Base-by-base conservation (phyloP, 2,113 vertebrate species). In the Oryzias woworae region DNA sequence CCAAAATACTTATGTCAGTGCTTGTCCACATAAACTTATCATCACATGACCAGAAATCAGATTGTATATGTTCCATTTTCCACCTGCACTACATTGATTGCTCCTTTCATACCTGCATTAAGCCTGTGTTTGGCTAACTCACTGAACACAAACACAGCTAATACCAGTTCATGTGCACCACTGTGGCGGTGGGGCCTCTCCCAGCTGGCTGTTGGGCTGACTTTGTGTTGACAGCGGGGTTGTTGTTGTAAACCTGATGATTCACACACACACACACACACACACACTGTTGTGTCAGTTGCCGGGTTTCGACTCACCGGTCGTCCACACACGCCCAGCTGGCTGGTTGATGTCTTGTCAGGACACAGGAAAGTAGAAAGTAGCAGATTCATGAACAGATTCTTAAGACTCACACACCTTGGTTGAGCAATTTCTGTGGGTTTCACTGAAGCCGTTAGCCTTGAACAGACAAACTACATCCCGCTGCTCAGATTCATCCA, bases 171-270 rank as follows among this genome's bases (percentile, higher is more conserved):
- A 28, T 45, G 50, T 69, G 62, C 70, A 58, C 60, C 57, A 47
- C 58, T 22, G 7, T 50, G 42, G 31, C 55, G 49, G 44, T 22
- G 45, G 65, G 68, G 68, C 78, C 75, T 78, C 68, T 67, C 66
- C 82, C 76, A 69, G 65, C 63, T 73, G 75, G 70, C 66, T 20
- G 57, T 60, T 78, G 74, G 69, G 49, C 61, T 63, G 60, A 58
- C 36, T 48, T 62, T 71, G 49, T 79, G 73, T 84, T 76, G 83
- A 85, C 79, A 82, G 56, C 57, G 56, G 56, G 69, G 78, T 76
- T 77, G 62, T 59, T 62, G 22, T 51, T 42, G 62, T 74, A 64
- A 78, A 46, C 51, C 53, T 22, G 56, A 77, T 85, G 86, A 87
- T 66, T 88, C 85, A 82, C 72, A 69, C 56, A 82, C 74, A 69